A percentile compares a stretch with the other conserved stretches of the same genome.
Evolutionary conservation across 2,797 vertebrate genomes (phyloP).

Genomic region (Macroramphosus scolopax): DNA sequence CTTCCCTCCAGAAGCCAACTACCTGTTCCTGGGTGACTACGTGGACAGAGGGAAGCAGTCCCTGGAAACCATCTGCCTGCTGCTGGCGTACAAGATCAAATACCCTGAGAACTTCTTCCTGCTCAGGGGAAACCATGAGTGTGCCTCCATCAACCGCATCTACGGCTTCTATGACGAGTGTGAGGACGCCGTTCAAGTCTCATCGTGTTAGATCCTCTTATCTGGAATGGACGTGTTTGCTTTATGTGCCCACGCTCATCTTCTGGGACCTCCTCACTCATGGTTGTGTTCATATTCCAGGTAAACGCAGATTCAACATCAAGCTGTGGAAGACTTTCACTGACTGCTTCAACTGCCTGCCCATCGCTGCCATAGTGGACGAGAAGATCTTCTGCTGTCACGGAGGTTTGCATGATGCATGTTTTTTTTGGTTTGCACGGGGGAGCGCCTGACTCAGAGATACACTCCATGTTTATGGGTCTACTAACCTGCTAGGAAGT

Average conservation of each 20-base stretch:
- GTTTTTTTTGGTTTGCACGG: no score
- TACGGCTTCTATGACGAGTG: slow-evolving; percentile 97
- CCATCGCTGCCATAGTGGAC: slow-evolving; percentile 93
- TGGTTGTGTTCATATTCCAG: no score
- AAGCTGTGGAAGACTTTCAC: slow-evolving; percentile 98
- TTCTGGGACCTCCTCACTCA: no score
- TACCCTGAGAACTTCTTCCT: slow-evolving; percentile 99
- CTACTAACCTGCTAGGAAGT: slow-evolving; percentile 1
- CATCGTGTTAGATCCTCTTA: no score
- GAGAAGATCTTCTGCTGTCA: slow-evolving; percentile 99
- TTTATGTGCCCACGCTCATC: no score
- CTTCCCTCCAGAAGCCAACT: slow-evolving; percentile 95
- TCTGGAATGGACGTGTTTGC: no score
- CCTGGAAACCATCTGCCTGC: slow-evolving; percentile 95
- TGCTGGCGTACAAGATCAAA: slow-evolving; percentile 98
- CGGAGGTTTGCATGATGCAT: slow-evolving; percentile 76
- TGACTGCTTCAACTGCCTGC: slow-evolving; percentile 96
- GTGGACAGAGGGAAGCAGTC: slow-evolving; percentile 97
- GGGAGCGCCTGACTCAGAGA: neutral
- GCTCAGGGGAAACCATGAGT: slow-evolving; percentile 94
- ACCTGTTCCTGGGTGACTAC: slow-evolving; percentile 94
- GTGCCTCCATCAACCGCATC: slow-evolving; percentile 97
- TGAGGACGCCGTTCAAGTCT: slow-evolving; percentile 78
- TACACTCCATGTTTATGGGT: neutral
- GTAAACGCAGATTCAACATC: slow-evolving; percentile 96